These are phyloP conservation scores for Limosa lapponica DNA, from an alignment of 2,797 vertebrate genomes.

Conservation along the genomic window DNA sequence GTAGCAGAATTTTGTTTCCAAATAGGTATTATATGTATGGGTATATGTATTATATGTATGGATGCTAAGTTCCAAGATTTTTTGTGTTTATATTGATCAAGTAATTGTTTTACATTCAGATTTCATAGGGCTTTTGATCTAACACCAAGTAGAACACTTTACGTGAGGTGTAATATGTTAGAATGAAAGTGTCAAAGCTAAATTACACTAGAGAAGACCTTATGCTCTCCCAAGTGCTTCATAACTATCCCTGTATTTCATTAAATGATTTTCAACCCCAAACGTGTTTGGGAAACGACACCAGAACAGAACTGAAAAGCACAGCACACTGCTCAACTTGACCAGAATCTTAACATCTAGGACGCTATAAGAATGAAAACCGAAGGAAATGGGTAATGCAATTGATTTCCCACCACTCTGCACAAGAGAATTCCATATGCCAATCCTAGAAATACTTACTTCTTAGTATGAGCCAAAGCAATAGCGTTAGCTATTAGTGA, in stretches of 20 bases:
- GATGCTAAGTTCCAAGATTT: neutral
- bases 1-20: neutral
- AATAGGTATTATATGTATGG: neutral
- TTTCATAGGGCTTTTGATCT: neutral
- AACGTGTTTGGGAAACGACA: neutral
- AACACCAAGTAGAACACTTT: neutral
- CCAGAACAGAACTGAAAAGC: neutral
- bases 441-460: conserved; percentile 78
- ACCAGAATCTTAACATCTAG: neutral
- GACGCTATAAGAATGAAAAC: neutral
- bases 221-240: neutral
- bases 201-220: neutral
- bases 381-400: neutral
- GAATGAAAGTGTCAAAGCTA: neutral
- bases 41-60: neutral
- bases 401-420: neutral
- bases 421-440: neutral
- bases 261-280: neutral
- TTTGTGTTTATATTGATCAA: neutral
- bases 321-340: neutral
- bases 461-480: conserved; percentile 85
- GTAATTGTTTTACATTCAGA: neutral
- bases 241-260: neutral
- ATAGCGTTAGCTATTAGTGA: conserved; percentile 87
- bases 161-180: neutral